Percentiles rank a stretch among this genome's conserved stretches.
These are phyloP conservation scores for Falcaria lacertinaria DNA, from an alignment of 2,888 invertebrate species.

Conservation along the genomic window DNA sequence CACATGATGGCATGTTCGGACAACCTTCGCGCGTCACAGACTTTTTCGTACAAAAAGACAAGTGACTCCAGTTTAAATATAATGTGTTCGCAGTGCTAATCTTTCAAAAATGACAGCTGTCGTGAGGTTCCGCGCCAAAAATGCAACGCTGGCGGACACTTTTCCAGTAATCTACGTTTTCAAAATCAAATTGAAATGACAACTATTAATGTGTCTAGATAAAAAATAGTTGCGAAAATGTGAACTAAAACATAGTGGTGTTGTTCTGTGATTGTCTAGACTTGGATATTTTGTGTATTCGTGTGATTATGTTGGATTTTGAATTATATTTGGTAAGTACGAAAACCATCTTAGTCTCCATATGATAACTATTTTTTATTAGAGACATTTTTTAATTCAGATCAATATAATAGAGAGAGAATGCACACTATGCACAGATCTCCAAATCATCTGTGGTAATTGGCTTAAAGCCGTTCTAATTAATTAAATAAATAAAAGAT, in stretches of 20 bases:
- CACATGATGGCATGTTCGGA: conserved; percentile 44
- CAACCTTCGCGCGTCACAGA: conserved; percentile 45
- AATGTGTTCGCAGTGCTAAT: conserved; percentile 19
- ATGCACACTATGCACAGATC: too few species aligned
- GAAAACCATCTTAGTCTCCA: too few species aligned
- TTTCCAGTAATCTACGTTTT: conserved; percentile 62
- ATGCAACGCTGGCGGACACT: conserved; percentile 54
- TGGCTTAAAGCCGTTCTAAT: too few species aligned
- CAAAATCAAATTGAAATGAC: conserved; percentile 77
- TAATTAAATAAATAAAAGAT: too few species aligned
- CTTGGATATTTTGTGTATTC: conserved; percentile 15
- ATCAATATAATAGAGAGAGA: too few species aligned
- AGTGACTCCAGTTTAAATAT: neutral
- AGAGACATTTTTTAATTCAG: too few species aligned
- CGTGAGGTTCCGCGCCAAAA: conserved; percentile 68
- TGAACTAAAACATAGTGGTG: conserved; percentile 29
- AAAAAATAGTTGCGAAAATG: conserved; percentile 47
- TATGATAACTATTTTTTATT: too few species aligned
- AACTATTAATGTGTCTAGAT: conserved; percentile 31
- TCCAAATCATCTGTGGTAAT: too few species aligned
- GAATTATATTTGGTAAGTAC: neutral
- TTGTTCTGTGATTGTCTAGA: conserved; percentile 19
- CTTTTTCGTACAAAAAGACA: conserved; percentile 20
- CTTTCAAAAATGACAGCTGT: conserved; percentile 51
- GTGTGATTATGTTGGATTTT: conserved; percentile 14